Conservation (phyloP, 1,140 invertebrate species). For the Musca domestica region DNA sequence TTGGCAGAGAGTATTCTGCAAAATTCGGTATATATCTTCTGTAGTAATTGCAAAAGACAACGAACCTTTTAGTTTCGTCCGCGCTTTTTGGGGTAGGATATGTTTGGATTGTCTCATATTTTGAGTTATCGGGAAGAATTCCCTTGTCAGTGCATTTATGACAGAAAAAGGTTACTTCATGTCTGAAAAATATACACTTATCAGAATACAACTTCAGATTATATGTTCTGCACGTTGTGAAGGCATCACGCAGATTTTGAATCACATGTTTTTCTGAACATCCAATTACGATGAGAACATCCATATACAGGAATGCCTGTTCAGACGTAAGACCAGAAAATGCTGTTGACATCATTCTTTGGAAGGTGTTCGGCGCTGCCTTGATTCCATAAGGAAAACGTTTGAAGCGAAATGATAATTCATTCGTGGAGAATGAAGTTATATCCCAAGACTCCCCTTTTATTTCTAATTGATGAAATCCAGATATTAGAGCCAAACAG, state of each 20-base stretch:
- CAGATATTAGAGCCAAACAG: not conserved
- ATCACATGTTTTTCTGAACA: not conserved
- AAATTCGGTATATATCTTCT: too few species aligned
- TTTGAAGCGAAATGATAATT: not conserved
- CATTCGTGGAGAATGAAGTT: too few species aligned
- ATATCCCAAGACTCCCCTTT: not conserved
- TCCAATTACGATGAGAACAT: not conserved
- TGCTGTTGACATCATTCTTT: not conserved
- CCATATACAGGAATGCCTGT: not conserved
- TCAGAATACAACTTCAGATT: too few species aligned
- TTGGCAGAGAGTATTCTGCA: too few species aligned
- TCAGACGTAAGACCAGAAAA: not conserved
- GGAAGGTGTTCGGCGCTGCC: not conserved
- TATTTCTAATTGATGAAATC: not conserved
- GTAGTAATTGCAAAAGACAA: too few species aligned
- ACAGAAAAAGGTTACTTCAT: too few species aligned
- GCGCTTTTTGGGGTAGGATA: too few species aligned
- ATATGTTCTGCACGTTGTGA: not conserved
- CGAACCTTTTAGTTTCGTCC: too few species aligned
- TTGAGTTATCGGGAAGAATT: too few species aligned
- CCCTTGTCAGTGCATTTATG: too few species aligned
- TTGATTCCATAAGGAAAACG: not conserved
- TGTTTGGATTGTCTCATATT: too few species aligned
- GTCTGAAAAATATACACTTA: too few species aligned
- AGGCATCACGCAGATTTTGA: not conserved